Evolutionary conservation across 2,113 vertebrate genomes (phyloP).

Genomic region (Tichodroma muraria): DNA sequence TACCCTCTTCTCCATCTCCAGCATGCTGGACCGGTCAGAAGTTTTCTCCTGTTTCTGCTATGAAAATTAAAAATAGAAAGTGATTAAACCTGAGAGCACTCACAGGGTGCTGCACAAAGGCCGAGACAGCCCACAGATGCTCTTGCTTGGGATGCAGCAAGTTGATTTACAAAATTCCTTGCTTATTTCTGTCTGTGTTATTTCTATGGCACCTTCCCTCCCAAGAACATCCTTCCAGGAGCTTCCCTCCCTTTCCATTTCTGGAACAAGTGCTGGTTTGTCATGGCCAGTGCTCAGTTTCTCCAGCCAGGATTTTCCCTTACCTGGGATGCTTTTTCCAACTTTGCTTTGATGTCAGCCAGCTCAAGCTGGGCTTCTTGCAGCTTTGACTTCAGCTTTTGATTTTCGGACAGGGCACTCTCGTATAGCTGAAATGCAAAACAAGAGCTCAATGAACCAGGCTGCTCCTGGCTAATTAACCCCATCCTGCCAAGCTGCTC

Average conservation of each 20-base stretch:
- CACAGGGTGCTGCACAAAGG: neutral
- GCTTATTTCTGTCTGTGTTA: neutral
- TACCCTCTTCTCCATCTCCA: slow-evolving; percentile 92
- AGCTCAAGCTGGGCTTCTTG: slow-evolving; percentile 90
- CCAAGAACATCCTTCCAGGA: neutral
- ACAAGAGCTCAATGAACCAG: neutral
- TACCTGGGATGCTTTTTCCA: slow-evolving; percentile 91
- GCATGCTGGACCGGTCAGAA: slow-evolving; percentile 83
- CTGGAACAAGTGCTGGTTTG: neutral
- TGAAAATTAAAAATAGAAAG: slow-evolving; percentile 37
- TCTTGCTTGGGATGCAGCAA: neutral
- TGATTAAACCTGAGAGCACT: neutral
- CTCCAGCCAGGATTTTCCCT: neutral
- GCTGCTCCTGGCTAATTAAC: neutral
- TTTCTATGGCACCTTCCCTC: neutral
- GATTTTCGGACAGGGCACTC: slow-evolving; percentile 89
- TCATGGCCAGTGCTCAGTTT: neutral
- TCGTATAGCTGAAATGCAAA: slow-evolving; percentile 81
- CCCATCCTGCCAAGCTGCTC: neutral
- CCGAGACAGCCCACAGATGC: neutral
- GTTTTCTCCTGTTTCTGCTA: slow-evolving; percentile 87
- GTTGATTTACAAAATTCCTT: neutral
- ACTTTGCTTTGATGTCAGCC: slow-evolving; percentile 81
- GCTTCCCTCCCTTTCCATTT: neutral
- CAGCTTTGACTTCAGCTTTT: slow-evolving; percentile 88